Evolutionary conservation across 2,113 vertebrate species (phyloP), one percentile per base, ranked within the genome.

Genomic region (Micromys minutus): DNA sequence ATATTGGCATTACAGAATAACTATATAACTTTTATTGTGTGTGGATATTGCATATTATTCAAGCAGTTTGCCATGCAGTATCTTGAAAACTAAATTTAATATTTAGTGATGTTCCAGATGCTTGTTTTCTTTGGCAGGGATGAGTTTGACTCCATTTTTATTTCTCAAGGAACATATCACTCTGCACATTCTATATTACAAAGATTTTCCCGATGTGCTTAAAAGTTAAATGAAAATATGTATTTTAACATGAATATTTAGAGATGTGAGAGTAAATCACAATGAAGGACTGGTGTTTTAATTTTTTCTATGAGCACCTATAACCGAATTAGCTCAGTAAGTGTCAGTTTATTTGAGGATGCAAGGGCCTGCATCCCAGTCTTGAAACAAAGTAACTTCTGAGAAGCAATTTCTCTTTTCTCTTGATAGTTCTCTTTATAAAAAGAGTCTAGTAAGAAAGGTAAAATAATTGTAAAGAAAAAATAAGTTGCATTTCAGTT

Each of bases 51-150:
- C 5, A 61, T 90, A 94, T 84, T 90, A 34, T 26, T 13, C 12
- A 45, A 87, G 59, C 65, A n/a, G 7, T 67, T 91, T 93, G 61
- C 77, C 19, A 26, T 90, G 5, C 3, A 69, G 9, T 50, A 80
- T 77, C 65, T 76, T 57, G 29, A 95, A 93, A 93, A 52, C 91
- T 31, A 96, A 86, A 89, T 83, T 75, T 75, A 87, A 74, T 87
- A 93, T 4, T 22, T 2, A 36, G 22, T 52, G 71, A 47, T 67
- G 2, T 72, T 87, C 75, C n/a, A n/a, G n/a, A n/a, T 19, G 19
- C 13, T 15, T 65, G 1, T 42, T 87, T 80, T 94, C 17, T 50
- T 84, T 92, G 45, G 63, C 16, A 61, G 4, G 83, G 81, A 83
- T 89, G 39, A 69, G 2, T 76, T 83, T 69, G 8, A 85, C 1